Evolutionary conservation across 2,797 vertebrate species (phyloP), one percentile per base, ranked within the genome.

Genomic region (Borostomias antarcticus): DNA sequence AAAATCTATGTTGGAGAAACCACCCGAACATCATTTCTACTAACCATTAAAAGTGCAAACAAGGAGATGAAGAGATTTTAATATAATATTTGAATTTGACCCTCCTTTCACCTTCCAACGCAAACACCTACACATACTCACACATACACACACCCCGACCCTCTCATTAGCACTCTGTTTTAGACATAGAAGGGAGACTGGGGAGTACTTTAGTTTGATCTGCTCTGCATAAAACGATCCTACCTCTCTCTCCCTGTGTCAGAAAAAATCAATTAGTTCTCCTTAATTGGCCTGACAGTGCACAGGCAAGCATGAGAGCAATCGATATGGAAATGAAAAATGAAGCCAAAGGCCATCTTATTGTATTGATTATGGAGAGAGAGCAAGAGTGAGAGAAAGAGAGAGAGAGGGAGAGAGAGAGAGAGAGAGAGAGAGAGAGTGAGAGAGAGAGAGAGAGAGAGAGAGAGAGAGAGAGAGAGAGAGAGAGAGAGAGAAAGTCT

Each of bases 321-420:
- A 86, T 92, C 89, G 82, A 92, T 93, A 86, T 66, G 73, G 82
- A 89, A 84, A 92, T 91, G 87, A 91, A 88, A 92, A 89, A 90
- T 91, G 77, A 90, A 90, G 87, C 87, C 85, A 88, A 89, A 91
- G 86, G 84, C 86, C 87, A 82, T 80, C 83, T 84, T 59, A 75
- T 67, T 66, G 51, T 84, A 91, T 92, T 84, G 91, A 92, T 92
- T 89, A 83, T 68, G 76, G 62, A 58, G 75, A 82, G 79, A 86
- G 71, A 76, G 79, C n/a, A n/a, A 73, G 72, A 35, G 33, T 15
- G 40, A 45, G 40, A n/a, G n/a, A 45, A 15, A 17, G 79, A n/a
- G 79, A 86, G 71, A 76, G 79, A 73, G 72, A 35, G 33, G n/a
- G 40, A 45, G 40, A n/a, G n/a, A 45, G 15, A 17, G 79, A n/a